A percentile compares a stretch with the other conserved stretches of the same genome.
These are phyloP conservation scores for Cancer borealis DNA, from an alignment of 2,888 invertebrate genomes.

Conservation along the genomic window DNA sequence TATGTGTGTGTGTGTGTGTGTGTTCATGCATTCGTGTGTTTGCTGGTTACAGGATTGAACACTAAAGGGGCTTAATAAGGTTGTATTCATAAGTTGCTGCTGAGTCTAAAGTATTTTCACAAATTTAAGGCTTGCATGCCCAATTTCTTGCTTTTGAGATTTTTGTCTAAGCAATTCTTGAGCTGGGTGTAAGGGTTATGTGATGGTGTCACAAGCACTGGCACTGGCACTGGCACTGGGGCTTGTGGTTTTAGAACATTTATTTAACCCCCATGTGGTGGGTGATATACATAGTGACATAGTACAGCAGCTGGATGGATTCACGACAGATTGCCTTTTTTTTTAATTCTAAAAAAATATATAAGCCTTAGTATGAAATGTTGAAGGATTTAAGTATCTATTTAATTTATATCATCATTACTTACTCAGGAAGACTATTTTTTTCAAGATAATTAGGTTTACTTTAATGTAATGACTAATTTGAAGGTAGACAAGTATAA, in stretches of 20 bases:
- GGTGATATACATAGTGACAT: neutral
- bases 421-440: neutral
- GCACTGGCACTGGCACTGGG: neutral
- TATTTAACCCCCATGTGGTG: neutral
- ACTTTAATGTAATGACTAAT: neutral
- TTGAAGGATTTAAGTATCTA: neutral
- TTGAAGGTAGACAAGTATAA: neutral
- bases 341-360: too few relatives aligned
- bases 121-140: neutral
- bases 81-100: neutral
- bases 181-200: neutral
- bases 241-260: slow-evolving; percentile 24
- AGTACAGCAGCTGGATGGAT: too few relatives aligned
- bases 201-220: neutral
- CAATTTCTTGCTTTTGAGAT: neutral
- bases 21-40: neutral
- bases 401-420: neutral
- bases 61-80: neutral
- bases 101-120: neutral
- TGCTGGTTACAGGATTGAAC: neutral
- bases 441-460: neutral
- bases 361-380: neutral
- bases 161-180: neutral
- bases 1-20: slow-evolving; percentile 4
- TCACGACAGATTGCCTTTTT: too few relatives aligned